A percentile compares a stretch with the other conserved stretches of the same genome.
These are phyloP conservation scores for Podarcis muralis DNA, from an alignment of 2,113 vertebrate genomes.

Conservation along the genomic window DNA sequence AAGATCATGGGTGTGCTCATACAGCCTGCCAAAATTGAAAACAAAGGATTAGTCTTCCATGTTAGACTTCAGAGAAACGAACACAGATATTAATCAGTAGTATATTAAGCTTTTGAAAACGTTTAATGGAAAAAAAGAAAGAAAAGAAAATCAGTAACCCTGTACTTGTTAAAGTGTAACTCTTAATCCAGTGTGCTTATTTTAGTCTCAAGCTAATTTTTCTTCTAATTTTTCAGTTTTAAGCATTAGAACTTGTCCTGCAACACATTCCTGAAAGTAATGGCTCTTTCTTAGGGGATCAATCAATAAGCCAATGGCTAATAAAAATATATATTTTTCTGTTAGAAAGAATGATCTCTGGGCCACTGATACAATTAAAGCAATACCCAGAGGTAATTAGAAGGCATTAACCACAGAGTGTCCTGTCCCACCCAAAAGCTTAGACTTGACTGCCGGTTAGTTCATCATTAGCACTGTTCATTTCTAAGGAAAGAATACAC, in stretches of 20 bases:
- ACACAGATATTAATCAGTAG: fast-evolving
- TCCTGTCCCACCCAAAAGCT: neutral
- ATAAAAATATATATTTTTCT: neutral
- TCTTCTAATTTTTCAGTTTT: neutral
- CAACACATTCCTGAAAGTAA: neutral
- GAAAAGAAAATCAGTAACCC: no score
- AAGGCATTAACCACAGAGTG: neutral
- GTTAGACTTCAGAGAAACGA: neutral
- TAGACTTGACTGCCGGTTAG: neutral
- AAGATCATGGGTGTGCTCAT: constrained; percentile 74
- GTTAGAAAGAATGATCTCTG: neutral
- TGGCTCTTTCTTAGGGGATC: neutral
- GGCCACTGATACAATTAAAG: neutral
- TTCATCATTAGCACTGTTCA: neutral
- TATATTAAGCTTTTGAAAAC: neutral
- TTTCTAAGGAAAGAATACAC: neutral
- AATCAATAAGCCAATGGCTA: neutral
- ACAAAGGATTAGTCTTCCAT: neutral
- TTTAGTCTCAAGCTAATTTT: neutral
- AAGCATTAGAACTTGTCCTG: neutral
- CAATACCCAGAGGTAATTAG: neutral
- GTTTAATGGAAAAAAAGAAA: neutral
- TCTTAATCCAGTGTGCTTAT: no score
- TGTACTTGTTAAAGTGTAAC: no score
- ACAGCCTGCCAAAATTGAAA: constrained; percentile 63